Evolutionary conservation across 2,113 vertebrate genomes (phyloP).

Genomic region (Gymnobelideus leadbeateri): DNA sequence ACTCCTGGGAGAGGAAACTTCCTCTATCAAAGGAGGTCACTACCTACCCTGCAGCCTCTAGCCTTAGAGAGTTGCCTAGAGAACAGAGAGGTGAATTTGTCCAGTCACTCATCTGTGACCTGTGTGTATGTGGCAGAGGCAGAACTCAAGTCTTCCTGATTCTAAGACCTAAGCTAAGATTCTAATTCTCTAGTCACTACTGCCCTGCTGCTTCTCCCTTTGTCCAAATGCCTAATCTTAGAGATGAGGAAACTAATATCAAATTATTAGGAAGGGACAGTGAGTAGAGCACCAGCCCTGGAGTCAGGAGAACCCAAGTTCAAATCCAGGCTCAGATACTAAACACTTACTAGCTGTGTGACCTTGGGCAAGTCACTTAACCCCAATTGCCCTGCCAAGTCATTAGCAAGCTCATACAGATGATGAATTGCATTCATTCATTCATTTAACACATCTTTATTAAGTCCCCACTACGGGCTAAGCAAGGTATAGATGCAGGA

Average conservation of each 20-base stretch:
- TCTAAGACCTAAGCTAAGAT: no score
- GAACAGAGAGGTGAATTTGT: not conserved
- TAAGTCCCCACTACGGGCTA: not conserved
- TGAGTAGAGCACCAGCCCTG: no score
- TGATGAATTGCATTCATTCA: not conserved
- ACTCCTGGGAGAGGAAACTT: not conserved
- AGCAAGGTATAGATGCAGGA: not conserved
- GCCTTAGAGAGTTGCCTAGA: not conserved
- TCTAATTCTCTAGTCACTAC: no score
- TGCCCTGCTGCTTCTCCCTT: not conserved
- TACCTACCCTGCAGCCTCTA: not conserved
- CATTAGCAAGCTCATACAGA: not conserved
- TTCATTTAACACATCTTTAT: not conserved
- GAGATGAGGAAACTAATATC: not conserved
- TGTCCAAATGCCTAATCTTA: not conserved
- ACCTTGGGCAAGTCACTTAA: no score
- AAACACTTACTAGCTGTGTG: no score
- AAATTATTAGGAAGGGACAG: not conserved
- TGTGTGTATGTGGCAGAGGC: not conserved
- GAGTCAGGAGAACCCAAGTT: no score
- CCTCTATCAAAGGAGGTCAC: not conserved
- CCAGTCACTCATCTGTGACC: not conserved
- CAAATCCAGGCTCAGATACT: no score
- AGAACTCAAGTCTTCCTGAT: no score
- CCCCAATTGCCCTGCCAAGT: no score